Conservation (phyloP, 2,888 invertebrate genomes). For the Epirrita christyi region DNA sequence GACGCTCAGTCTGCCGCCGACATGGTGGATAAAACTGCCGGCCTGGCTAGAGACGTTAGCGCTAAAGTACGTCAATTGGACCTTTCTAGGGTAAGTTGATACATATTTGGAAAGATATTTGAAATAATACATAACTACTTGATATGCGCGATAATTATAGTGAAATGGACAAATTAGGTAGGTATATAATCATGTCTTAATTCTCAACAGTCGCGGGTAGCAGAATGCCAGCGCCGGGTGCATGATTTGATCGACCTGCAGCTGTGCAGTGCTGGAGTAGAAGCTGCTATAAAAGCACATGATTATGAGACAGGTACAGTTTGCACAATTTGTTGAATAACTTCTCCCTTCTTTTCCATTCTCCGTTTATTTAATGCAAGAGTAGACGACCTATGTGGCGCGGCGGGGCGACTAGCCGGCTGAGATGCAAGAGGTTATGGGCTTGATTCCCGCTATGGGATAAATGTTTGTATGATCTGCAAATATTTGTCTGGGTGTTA, state of each 20-base stretch:
- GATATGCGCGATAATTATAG: neutral
- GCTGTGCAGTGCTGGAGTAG: slow-evolving; percentile 98
- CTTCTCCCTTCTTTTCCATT: neutral
- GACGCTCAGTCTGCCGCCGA: slow-evolving; percentile 93
- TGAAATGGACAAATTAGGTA: neutral
- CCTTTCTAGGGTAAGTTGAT: slow-evolving; percentile 90
- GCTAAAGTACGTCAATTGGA: slow-evolving; percentile 98
- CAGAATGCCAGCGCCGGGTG: slow-evolving; percentile 96
- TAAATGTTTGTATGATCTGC: no score
- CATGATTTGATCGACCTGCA: slow-evolving; percentile 97
- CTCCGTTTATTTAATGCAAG: neutral
- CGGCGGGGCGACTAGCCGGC: no score
- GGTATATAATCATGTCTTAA: neutral
- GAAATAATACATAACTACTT: neutral
- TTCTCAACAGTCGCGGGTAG: slow-evolving; percentile 90
- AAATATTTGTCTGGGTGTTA: no score
- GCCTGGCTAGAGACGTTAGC: slow-evolving; percentile 96
- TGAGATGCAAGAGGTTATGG: no score
- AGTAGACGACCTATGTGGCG: no score
- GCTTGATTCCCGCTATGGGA: no score
- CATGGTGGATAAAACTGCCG: slow-evolving; percentile 94
- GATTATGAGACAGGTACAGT: slow-evolving; percentile 93
- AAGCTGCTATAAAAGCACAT: slow-evolving; percentile 95
- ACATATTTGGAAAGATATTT: neutral
- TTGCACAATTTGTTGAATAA: neutral